Evolutionary conservation across 2,888 invertebrate genomes (phyloP).

Genomic region (Timandra comae): DNA sequence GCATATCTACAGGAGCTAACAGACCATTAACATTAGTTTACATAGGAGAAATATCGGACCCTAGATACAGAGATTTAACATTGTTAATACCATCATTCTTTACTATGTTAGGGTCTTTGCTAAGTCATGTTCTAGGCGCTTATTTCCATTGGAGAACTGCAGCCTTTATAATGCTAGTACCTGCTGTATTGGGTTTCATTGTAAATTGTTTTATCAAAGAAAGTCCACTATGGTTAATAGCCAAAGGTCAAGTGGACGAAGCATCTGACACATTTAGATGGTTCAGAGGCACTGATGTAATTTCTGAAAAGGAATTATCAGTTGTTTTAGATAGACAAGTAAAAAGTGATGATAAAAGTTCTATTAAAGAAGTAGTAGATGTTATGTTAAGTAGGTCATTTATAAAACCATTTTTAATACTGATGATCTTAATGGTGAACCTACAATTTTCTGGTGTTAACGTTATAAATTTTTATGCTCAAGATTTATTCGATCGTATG

Average conservation of each 20-base stretch:
- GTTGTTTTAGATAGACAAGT: conserved; percentile 9
- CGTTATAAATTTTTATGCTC: conserved; percentile 9
- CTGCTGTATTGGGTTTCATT: conserved; percentile 2
- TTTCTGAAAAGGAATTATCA: conserved; percentile 26
- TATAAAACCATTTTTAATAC: conserved; percentile 4
- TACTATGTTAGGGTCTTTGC: conserved; percentile 5
- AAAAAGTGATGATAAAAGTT: background rate
- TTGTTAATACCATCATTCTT: conserved; percentile 20
- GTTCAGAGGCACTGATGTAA: conserved; percentile 28
- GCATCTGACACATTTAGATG: conserved; percentile 27
- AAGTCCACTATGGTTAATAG: conserved; percentile 35
- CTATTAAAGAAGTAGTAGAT: conserved; percentile 4
- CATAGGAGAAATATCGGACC: conserved; percentile 43
- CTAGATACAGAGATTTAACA: conserved; percentile 36
- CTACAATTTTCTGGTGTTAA: conserved; percentile 8
- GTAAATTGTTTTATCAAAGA: conserved; percentile 23
- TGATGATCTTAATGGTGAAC: conserved; percentile 3
- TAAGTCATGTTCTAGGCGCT: conserved; percentile 8
- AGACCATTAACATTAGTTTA: conserved; percentile 38
- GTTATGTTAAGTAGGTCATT: conserved; percentile 4
- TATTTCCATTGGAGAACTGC: conserved; percentile 8
- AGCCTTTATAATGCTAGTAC: conserved; percentile 4
- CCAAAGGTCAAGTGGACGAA: conserved; percentile 28
- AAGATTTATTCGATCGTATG: conserved; percentile 5
- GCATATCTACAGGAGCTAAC: conserved; percentile 34